Evolutionary conservation across 2,888 invertebrate genomes (phyloP).

Genomic region (Drosophila imparisetae): DNA sequence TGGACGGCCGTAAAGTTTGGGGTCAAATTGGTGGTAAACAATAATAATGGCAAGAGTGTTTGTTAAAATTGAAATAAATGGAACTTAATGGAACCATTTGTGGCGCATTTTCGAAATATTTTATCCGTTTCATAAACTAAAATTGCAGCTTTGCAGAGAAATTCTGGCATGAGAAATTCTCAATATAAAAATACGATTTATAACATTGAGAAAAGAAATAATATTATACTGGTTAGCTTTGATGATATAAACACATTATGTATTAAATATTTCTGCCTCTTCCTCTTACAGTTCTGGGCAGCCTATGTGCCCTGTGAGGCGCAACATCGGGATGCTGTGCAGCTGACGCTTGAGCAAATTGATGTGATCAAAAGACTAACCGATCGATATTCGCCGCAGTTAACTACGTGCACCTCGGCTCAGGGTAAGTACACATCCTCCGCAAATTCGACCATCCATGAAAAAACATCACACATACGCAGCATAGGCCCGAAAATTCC

Average conservation of each 20-base stretch:
- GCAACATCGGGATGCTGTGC: constrained; percentile 89
- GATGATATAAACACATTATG: too few species aligned
- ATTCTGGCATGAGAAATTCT: not conserved
- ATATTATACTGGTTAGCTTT: too few species aligned
- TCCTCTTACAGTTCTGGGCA: constrained; percentile 88
- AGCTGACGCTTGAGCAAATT: constrained; percentile 89
- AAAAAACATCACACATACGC: constrained; percentile 47
- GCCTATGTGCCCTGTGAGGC: constrained; percentile 90
- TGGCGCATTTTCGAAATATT: not conserved
- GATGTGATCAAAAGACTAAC: constrained; percentile 90
- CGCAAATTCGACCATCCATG: not conserved
- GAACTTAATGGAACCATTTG: not conserved
- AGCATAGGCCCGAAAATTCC: constrained; percentile 28
- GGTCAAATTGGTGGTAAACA: constrained; percentile 5
- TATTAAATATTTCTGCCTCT: not conserved
- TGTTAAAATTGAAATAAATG: constrained; percentile 5
- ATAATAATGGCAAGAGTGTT: not conserved
- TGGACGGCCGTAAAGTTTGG: not conserved
- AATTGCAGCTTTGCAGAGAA: not conserved
- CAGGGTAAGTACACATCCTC: constrained; percentile 86
- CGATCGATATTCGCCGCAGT: constrained; percentile 88
- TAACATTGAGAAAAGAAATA: not conserved
- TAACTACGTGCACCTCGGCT: constrained; percentile 88
- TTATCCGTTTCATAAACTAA: not conserved
- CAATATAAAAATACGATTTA: not conserved